Percentiles rank a stretch among this genome's conserved stretches.
Conservation (phyloP, 64 coral and sea anemone genomes). For the Porites australiensis region DNA sequence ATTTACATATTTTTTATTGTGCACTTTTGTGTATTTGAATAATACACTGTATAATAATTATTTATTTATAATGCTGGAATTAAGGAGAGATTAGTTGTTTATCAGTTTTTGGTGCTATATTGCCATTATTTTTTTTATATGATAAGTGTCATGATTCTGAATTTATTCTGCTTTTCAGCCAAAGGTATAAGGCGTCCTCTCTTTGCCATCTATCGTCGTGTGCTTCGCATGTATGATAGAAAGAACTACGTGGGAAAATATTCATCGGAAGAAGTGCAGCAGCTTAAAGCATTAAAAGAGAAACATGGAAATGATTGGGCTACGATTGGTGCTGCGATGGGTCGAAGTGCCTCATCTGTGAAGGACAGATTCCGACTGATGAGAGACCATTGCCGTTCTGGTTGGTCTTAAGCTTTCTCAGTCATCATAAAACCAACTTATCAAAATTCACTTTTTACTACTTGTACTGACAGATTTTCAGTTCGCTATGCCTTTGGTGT, state of each 20-base stretch:
- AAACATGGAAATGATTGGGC: conserved; percentile 99
- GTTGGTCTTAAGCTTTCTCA: conserved; percentile 14
- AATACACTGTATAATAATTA: too few relatives aligned
- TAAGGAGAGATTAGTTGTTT: too few relatives aligned
- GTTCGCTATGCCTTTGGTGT: too few relatives aligned
- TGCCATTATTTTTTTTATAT: too few relatives aligned
- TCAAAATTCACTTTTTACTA: not conserved
- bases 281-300: conserved; percentile 87
- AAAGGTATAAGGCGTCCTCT: conserved; percentile 96
- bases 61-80: too few relatives aligned
- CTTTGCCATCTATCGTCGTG: conserved; percentile 98
- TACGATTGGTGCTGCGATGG: conserved; percentile 93
- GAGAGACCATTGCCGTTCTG: conserved; percentile 92
- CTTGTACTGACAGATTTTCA: not conserved
- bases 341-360: conserved; percentile 97
- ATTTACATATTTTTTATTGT: too few relatives aligned
- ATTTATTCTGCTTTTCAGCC: conserved; percentile 49
- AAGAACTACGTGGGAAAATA: conserved; percentile 97
- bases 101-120: too few relatives aligned
- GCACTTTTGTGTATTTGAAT: too few relatives aligned
- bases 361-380: conserved; percentile 95
- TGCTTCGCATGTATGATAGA: conserved; percentile 95
- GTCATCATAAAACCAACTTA: not conserved
- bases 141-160: not conserved
- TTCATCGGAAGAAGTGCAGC: conserved; percentile 87